Percentiles rank a stretch among this genome's conserved stretches.
phyloP scores from a whole-genome alignment of 2,113 vertebrate species.

The Nannospalax galili region DNA sequence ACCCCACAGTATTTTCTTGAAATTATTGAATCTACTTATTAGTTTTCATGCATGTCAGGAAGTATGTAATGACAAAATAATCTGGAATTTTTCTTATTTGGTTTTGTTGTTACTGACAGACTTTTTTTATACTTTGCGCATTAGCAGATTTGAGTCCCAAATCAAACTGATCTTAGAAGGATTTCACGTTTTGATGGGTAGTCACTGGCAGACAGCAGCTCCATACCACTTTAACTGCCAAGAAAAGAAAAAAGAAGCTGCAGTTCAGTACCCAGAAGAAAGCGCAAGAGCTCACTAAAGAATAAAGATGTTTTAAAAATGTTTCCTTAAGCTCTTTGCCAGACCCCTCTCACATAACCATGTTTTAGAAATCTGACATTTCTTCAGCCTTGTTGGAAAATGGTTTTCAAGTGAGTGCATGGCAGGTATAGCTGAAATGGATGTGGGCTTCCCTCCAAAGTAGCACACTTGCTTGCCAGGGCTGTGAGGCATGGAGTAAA shows the following conservation, averaged over 20 bases:
- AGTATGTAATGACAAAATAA: not conserved
- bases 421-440: constrained; percentile 69
- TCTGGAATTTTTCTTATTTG: constrained; percentile 31
- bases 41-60: constrained; percentile 35
- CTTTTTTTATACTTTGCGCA: not conserved
- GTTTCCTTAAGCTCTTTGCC: constrained; percentile 56
- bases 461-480: constrained; percentile 45
- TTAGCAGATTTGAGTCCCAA: constrained; percentile 11
- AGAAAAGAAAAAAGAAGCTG: not conserved
- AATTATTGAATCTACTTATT: constrained; percentile 26
- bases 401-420: constrained; percentile 44
- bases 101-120: constrained; percentile 9
- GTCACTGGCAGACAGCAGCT: not conserved
- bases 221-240: not conserved
- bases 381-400: constrained; percentile 66
- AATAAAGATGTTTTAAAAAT: constrained; percentile 46
- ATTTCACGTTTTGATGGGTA: constrained; percentile 30
- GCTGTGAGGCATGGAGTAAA: constrained; percentile 25
- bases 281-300: not conserved
- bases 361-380: constrained; percentile 51
- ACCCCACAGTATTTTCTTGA: not conserved
- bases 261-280: not conserved
- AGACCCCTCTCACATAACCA: constrained; percentile 32
- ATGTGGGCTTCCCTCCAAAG: constrained; percentile 57
- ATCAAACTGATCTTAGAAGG: not conserved